Evolutionary conservation across 2,113 vertebrate species (phyloP).

Genomic region (Toxotes chatareus): DNA sequence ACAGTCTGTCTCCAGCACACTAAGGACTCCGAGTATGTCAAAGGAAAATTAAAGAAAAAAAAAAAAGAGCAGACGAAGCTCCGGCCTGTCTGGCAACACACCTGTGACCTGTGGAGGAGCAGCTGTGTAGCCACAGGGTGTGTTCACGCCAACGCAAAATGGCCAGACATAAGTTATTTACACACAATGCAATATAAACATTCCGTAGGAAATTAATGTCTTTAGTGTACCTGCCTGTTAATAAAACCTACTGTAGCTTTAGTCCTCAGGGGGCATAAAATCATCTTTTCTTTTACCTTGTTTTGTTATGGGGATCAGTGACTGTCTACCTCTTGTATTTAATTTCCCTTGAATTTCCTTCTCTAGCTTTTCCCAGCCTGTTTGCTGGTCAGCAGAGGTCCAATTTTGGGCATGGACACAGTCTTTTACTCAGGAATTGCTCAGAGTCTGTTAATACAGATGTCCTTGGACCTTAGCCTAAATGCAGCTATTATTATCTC

Average conservation of each 20-base stretch:
- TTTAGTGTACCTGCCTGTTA: slow-evolving; percentile 39
- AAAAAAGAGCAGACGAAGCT: background rate
- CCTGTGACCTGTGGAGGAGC: slow-evolving; percentile 33
- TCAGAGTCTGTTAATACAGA: slow-evolving; percentile 41
- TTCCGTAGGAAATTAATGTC: slow-evolving; percentile 64
- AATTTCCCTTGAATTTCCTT: slow-evolving; percentile 39
- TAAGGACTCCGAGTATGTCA: background rate
- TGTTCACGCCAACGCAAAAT: slow-evolving; percentile 27
- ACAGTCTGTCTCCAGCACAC: background rate
- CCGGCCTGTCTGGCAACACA: slow-evolving; percentile 39
- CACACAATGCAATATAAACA: background rate
- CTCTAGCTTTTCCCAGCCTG: slow-evolving; percentile 33
- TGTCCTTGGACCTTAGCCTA: slow-evolving; percentile 44
- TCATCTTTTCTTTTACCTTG: slow-evolving; percentile 19
- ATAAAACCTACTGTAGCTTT: slow-evolving; percentile 29
- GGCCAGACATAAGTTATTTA: slow-evolving; percentile 8
- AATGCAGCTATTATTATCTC: slow-evolving; percentile 69
- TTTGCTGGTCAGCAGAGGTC: slow-evolving; percentile 14
- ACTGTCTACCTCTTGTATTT: slow-evolving; percentile 20
- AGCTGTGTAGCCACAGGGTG: slow-evolving; percentile 35
- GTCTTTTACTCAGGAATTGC: slow-evolving; percentile 55
- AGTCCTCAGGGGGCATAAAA: slow-evolving; percentile 15
- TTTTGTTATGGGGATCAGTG: slow-evolving; percentile 8
- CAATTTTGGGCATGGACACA: slow-evolving; percentile 65
- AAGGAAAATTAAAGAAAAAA: background rate